Evolutionary conservation across 2,113 vertebrate species (phyloP).

Genomic region (Nerophis ophidion): DNA sequence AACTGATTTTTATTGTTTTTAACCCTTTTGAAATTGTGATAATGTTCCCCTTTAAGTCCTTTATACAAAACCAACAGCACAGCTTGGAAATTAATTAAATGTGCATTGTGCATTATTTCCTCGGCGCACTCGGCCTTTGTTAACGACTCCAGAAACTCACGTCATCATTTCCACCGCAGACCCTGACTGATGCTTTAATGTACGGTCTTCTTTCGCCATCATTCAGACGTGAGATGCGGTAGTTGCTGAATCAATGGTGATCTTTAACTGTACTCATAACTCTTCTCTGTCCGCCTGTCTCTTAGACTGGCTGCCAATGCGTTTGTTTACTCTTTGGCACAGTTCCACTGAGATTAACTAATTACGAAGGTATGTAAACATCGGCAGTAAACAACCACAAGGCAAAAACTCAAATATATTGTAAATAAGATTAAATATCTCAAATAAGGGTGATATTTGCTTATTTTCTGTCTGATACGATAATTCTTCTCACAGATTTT

Average conservation of each 20-base stretch:
- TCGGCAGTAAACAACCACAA: neutral
- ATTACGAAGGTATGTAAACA: neutral
- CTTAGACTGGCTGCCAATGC: conserved; percentile 33
- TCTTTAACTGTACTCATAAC: conserved; percentile 42
- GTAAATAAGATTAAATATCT: too few species aligned
- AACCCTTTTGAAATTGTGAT: too few species aligned
- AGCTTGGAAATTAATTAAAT: neutral
- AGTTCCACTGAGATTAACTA: conserved; percentile 1
- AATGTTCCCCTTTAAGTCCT: too few species aligned
- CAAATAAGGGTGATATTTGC: too few species aligned
- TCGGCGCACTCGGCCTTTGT: neutral
- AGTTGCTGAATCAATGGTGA: conserved; percentile 52
- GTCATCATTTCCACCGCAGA: conserved; percentile 24
- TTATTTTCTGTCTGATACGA: too few species aligned
- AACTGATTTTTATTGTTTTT: too few species aligned
- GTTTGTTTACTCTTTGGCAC: conserved; percentile 24
- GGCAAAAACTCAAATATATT: too few species aligned
- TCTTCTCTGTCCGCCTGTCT: conserved; percentile 21
- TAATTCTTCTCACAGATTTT: too few species aligned
- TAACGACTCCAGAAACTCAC: conserved; percentile 7
- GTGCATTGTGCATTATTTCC: neutral
- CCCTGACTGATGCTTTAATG: conserved; percentile 25
- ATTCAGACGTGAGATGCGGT: conserved; percentile 21
- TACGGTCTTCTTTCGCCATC: conserved; percentile 37
- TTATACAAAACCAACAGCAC: neutral